Evolutionary conservation across 2,113 vertebrate species (phyloP), one percentile per base, ranked within the genome.

Genomic region (Rousettus leschenaultii): DNA sequence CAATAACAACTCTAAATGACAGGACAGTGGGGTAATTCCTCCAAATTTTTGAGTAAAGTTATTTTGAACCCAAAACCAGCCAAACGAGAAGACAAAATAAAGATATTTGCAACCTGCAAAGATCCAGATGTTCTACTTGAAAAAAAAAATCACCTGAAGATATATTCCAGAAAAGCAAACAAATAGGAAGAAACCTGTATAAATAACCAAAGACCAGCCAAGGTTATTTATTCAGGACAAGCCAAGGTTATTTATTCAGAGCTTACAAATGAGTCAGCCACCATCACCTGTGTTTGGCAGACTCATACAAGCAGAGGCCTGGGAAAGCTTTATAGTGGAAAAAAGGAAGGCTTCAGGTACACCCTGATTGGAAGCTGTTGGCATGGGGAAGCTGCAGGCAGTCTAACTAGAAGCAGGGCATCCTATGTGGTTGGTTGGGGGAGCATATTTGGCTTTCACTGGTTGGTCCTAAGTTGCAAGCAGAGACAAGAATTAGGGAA

Each of bases 51-150:
- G 48, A 87, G 53, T 82, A 51, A 89, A 77, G 45, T 86, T 77
- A 91, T 66, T 93, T 61, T 84, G 28, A 95, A 79, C 51, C 33
- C 71, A 91, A 95, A 80, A 35, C 63, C 77, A 88, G 13, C 24
- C 71, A 91, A 70, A 11, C 9, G 35, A 89, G 28, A 85, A 22
- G 51, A 83, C 19, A 86, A 96, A 87, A 93, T 68, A 48, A 95
- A 88, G 33, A 65, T 48, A 75, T 73, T 93, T 85, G 86, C 71
- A 96, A 85, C 43, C 38, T 79, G 51, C 51, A 90, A 84, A 75
- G 35, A 91, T 14, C 35, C 35, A 91, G 57, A 85, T 18, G 16
- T 80, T 73, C 75, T 59, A 74, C 33, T 63, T 33, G 30, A 55
- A 66, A 79, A 89, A 43, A n/a, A 43, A 82, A 94, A 73, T 65